Evolutionary conservation across 2,113 vertebrate genomes (phyloP).

Genomic region (Tiliqua scincoides): DNA sequence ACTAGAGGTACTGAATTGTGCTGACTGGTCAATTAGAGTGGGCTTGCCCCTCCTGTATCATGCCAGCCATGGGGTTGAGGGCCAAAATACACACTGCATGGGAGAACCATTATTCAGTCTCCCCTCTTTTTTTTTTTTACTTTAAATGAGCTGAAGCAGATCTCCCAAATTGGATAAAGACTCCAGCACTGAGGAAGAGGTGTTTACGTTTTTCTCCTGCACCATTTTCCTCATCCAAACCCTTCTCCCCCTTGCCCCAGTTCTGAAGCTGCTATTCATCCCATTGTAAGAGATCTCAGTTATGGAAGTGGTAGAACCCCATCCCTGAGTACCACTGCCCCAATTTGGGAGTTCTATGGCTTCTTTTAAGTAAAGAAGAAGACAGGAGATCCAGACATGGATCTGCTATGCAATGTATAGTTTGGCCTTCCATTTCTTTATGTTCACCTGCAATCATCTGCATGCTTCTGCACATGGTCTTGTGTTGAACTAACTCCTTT

Average conservation of each 20-base stretch:
- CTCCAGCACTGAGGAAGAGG: not conserved
- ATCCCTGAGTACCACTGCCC: not conserved
- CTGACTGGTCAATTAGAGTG: slow-evolving; percentile 70
- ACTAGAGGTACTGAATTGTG: slow-evolving; percentile 90
- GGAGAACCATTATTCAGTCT: not conserved
- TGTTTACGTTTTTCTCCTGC: not conserved
- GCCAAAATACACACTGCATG: slow-evolving; percentile 38
- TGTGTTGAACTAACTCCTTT: slow-evolving; percentile 46
- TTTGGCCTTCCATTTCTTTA: slow-evolving; percentile 65
- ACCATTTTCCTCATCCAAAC: not conserved
- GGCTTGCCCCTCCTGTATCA: slow-evolving; percentile 52
- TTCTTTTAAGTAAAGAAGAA: not conserved
- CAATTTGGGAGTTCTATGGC: too few species aligned
- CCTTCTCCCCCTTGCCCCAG: too few species aligned
- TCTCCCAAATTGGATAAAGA: not conserved
- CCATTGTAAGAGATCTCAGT: not conserved
- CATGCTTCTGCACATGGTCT: slow-evolving; percentile 55
- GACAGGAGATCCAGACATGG: not conserved
- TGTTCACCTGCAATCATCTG: slow-evolving; percentile 83
- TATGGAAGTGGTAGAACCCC: not conserved
- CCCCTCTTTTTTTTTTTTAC: not conserved
- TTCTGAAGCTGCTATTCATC: not conserved
- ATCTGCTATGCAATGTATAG: not conserved
- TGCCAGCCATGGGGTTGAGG: slow-evolving; percentile 61
- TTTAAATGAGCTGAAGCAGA: not conserved